These are phyloP conservation scores for Dolichallabes microphthalmus DNA, from an alignment of 2,113 vertebrate genomes.

Conservation along the genomic window DNA sequence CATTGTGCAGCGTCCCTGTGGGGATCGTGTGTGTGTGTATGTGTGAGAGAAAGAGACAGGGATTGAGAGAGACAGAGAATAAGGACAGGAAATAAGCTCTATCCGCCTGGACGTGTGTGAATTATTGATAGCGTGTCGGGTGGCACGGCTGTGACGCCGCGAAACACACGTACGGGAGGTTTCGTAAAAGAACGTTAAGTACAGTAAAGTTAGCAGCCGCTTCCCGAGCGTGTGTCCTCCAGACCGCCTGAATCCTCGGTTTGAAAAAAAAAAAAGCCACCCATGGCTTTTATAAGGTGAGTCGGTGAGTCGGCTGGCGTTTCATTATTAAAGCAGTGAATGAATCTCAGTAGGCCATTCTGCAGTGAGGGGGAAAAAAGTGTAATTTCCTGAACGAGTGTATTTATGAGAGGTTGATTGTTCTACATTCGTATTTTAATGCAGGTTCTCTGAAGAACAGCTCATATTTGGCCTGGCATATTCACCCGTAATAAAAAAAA, in stretches of 20 bases:
- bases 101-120: conserved; percentile 21
- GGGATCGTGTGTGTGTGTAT: background rate
- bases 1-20: conserved; percentile 11
- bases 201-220: background rate
- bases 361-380: conserved; percentile 4
- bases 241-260: background rate
- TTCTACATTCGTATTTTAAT: conserved; percentile 21
- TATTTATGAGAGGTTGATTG: conserved; percentile 29
- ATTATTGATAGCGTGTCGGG: conserved; percentile 45
- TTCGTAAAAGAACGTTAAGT: background rate
- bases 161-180: conserved; percentile 36
- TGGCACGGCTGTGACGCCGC: conserved; percentile 42
- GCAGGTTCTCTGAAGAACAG: conserved; percentile 13
- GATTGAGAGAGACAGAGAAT: background rate
- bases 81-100: background rate
- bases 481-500: conserved; percentile 41
- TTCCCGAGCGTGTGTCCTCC: background rate
- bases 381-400: conserved; percentile 12
- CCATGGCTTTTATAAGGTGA: background rate
- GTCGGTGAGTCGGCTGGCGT: background rate
- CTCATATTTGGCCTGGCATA: conserved; percentile 15
- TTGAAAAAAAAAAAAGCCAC: background rate
- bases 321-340: conserved; percentile 14
- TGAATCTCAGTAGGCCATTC: conserved; percentile 18
- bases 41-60: background rate